Base-by-base conservation (phyloP, 30 jellyfish, hydroid and myxozoan genomes). In the Clytia hemisphaerica region DNA sequence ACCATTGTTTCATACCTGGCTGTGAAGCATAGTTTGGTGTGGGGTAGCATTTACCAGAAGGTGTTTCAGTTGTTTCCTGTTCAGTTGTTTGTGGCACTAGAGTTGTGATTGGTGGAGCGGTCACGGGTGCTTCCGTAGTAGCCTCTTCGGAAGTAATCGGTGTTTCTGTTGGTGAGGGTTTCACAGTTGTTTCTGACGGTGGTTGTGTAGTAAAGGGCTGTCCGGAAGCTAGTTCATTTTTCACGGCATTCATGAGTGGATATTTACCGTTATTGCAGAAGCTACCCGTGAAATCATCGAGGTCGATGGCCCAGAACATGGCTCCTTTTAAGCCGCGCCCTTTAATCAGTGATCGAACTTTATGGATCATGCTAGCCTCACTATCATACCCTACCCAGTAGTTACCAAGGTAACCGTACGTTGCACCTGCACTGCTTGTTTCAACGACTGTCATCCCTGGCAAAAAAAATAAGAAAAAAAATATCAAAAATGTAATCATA, bases 201-300 rank as follows among this genome's bases (percentile, higher is more conserved):
- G 79, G 22, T 25, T 85, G 77, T 10, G 72, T 40, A 18, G 79
- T 82, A 6, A n/a, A 38, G n/a, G n/a, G n/a, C n/a, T n/a, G n/a
- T 26, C 15, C 91, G 26, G 77, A 45, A 44, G 32, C 66, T 24
- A 83, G 62, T 10, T 78, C 86, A 34, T 40, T 21, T 66, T 83
- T 83, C 37, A 83, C 95, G 6, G 95, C 95, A 34, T 83, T 83
- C 85, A 83, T 83, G 33, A 83, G 59, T 7, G 95, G 95, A 29
- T 83, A 75, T 2, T 81, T 81, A 18, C 95, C 95, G 45, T 58
- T 73, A 27, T 85, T 82, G 35, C 95, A 83, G 34, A 75, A 69
- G 45, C 67, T 48, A n/a, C 93, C 93, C 9, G 50, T 67, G 81
- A 83, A 83, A 83, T 83, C 95, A 37, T 83, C 95, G 26, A 83